Evolutionary conservation across 2,113 vertebrate species (phyloP), one percentile per base, ranked within the genome.

Genomic region (Istiophorus platypterus): DNA sequence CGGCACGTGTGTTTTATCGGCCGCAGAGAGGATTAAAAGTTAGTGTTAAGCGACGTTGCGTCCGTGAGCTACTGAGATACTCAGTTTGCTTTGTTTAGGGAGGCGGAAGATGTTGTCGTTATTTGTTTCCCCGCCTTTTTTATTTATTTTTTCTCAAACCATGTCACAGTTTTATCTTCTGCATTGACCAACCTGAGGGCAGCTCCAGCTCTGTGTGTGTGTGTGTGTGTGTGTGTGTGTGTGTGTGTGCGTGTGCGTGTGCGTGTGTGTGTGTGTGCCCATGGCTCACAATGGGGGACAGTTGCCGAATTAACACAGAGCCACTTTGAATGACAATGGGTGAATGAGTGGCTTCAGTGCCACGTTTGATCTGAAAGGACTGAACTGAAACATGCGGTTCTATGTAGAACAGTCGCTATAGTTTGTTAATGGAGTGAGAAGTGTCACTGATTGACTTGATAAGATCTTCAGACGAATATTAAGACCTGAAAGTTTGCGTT

Each of bases 351-450:
- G 3, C 29, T 4, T 54, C 70, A 41, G 34, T 7, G 27, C 22
- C 34, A 4, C 49, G 0, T 77, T 49, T 1, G 58, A 69, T 70
- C 15, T 78, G 17, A 72, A 72, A 24, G 52, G 14, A 4, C 18
- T 72, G 27, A 59, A 10, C 45, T 26, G 65, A 77, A 31, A 39
- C 45, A 37, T 13, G 49, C 65, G 5, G 1, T 0, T 20, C 34
- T 54, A 27, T 15, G 18, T 1, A 56, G 3, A 62, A 51, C 71
- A 62, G 56, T 42, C 39, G 2, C 5, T 52, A 72, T 0, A 84
- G 85, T 82, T 66, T 84, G 88, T 45, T 78, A 84, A 87, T 61
- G 14, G 74, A 68, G 85, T 68, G 79, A 80, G 22, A 85, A 83
- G 78, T 65, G 10, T 82, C 68, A 9, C n/a, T 47, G 27, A 54